Percentiles rank a stretch among this genome's conserved stretches.
Evolutionary conservation across 2,797 vertebrate species (phyloP).

Genomic region (Chelonia mydas): DNA sequence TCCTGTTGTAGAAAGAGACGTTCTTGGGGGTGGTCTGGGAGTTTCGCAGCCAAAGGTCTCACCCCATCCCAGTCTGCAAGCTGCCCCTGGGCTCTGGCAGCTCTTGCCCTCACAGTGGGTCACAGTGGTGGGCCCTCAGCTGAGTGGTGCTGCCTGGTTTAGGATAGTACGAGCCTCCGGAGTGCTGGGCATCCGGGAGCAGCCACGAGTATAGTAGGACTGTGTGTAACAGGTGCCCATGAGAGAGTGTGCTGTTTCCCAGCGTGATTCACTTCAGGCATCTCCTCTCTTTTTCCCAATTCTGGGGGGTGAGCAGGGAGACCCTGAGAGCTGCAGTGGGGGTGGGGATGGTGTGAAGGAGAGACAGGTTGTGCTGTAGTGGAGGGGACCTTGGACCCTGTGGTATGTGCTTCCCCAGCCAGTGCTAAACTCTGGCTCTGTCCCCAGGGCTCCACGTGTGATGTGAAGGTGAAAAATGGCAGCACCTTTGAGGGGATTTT

Average conservation of each 20-base stretch:
- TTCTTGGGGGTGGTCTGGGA: not conserved
- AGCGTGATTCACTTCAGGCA: not conserved
- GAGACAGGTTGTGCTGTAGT: not conserved
- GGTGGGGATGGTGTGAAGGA: not conserved
- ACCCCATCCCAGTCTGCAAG: not conserved
- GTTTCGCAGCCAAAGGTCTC: not conserved
- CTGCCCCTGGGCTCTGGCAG: not conserved
- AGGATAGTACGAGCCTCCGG: not conserved
- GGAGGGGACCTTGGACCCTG: too few species aligned
- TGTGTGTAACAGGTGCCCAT: not conserved
- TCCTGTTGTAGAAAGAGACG: not conserved
- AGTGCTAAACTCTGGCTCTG: not conserved
- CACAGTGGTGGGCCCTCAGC: not conserved
- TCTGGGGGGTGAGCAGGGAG: not conserved
- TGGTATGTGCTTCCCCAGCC: too few species aligned
- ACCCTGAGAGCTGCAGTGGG: not conserved
- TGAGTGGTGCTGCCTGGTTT: not conserved
- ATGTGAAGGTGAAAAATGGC: constrained; percentile 92
- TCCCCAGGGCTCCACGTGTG: constrained; percentile 91
- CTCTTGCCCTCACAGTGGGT: not conserved
- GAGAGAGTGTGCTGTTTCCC: not conserved
- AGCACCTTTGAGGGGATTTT: constrained; percentile 91
- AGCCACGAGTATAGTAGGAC: not conserved
- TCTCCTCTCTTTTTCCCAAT: not conserved
- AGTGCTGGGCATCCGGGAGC: not conserved